A percentile compares a stretch with the other conserved stretches of the same genome.
Conservation (phyloP, 2,888 invertebrate species). For the Liodrosophila aerea region DNA sequence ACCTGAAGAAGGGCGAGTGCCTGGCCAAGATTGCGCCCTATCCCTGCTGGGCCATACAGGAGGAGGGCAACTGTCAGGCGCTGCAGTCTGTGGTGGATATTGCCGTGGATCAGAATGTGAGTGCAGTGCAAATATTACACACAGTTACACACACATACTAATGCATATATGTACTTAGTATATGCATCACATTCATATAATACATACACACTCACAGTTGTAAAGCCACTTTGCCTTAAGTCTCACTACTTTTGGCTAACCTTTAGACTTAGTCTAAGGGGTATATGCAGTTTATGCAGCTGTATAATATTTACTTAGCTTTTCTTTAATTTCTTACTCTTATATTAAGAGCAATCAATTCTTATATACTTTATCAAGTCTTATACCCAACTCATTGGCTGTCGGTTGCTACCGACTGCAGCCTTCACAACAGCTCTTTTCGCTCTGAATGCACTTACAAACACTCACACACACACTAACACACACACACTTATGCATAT, state of each 20-base stretch:
- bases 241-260: too few species aligned
- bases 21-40: conserved; percentile 85
- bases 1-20: conserved; percentile 83
- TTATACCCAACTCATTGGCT: too few species aligned
- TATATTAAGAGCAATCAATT: too few species aligned
- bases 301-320: too few species aligned
- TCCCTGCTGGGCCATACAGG: conserved; percentile 88
- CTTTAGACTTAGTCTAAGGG: too few species aligned
- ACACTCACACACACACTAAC: neutral
- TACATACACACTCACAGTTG: neutral
- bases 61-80: conserved; percentile 87
- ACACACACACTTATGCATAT: neutral
- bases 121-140: conserved; percentile 45
- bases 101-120: conserved; percentile 84
- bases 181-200: neutral
- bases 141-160: conserved; percentile 1
- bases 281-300: too few species aligned
- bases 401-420: too few species aligned
- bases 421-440: conserved; percentile 2
- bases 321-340: too few species aligned
- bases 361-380: too few species aligned
- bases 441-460: neutral
- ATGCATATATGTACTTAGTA: neutral
- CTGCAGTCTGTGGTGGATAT: conserved; percentile 88
- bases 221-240: too few species aligned